Percentiles rank a stretch among this genome's conserved stretches.
These are phyloP conservation scores for Urosaurus nigricauda DNA, from an alignment of 2,797 vertebrate genomes.

Conservation along the genomic window DNA sequence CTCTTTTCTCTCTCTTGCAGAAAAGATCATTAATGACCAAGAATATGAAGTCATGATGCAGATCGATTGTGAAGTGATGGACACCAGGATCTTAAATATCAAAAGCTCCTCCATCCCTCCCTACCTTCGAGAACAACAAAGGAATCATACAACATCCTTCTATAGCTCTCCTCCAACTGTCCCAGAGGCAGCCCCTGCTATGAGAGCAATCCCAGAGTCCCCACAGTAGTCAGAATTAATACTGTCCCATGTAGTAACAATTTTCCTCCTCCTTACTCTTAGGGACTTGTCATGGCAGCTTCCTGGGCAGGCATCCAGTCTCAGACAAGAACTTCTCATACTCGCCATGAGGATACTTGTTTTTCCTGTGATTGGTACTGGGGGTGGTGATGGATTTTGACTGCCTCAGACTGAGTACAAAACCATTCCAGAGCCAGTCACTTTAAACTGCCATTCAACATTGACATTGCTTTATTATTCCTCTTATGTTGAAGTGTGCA, in stretches of 20 bases:
- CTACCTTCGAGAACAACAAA: conserved; percentile 82
- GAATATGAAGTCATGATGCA: conserved; percentile 98
- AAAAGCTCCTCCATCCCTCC: conserved; percentile 92
- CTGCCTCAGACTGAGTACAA: neutral
- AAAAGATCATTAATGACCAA: conserved; percentile 91
- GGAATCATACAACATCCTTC: conserved; percentile 85
- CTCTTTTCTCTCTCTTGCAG: conserved; percentile 74
- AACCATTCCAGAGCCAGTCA: neutral
- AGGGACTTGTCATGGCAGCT: neutral
- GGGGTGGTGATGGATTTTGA: neutral
- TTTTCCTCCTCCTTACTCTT: neutral
- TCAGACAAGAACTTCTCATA: neutral
- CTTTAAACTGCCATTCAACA: too few relatives aligned
- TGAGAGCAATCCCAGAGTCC: conserved; percentile 78
- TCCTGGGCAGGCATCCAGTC: neutral
- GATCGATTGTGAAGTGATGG: conserved; percentile 96
- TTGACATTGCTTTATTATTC: neutral
- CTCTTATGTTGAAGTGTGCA: neutral
- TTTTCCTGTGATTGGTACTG: neutral
- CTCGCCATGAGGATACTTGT: neutral
- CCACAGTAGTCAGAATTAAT: conserved; percentile 65
- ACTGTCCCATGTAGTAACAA: too few relatives aligned
- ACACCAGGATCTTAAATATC: conserved; percentile 95
- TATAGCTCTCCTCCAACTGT: conserved; percentile 81
- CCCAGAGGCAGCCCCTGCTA: conserved; percentile 66